Conservation (phyloP, 2,797 vertebrate genomes). For the Coranthus polyacanthus region DNA sequence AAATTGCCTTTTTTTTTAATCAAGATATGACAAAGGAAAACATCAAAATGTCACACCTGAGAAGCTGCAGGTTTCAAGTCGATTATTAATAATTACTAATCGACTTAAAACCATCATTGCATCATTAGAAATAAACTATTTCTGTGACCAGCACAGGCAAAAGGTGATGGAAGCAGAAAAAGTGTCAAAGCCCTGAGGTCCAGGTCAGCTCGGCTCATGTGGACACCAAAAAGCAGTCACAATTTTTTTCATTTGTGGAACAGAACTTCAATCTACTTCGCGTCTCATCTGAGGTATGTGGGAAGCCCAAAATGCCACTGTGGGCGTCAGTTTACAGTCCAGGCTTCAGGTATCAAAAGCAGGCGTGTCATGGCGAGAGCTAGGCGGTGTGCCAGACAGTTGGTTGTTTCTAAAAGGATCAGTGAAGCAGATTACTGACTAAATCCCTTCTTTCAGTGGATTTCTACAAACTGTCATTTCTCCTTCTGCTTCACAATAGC, state of each 20-base stretch:
- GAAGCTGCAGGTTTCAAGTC: too few relatives aligned
- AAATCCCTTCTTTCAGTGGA: slow-evolving; percentile 77
- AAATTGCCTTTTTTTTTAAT: too few relatives aligned
- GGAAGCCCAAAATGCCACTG: slow-evolving; percentile 64
- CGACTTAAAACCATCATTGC: too few relatives aligned
- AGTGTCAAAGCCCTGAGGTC: neutral
- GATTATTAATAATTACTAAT: too few relatives aligned
- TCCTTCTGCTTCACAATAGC: slow-evolving; percentile 60
- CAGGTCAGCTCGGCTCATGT: slow-evolving; percentile 8
- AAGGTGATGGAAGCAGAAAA: too few relatives aligned
- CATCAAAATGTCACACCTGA: too few relatives aligned
- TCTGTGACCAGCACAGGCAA: too few relatives aligned
- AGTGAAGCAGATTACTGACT: slow-evolving; percentile 70
- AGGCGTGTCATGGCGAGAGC: slow-evolving; percentile 64
- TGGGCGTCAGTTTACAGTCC: slow-evolving; percentile 70
- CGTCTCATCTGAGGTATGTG: slow-evolving; percentile 46
- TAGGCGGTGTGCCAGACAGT: slow-evolving; percentile 70
- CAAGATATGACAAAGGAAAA: too few relatives aligned
- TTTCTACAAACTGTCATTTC: slow-evolving; percentile 74
- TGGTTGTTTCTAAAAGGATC: slow-evolving; percentile 76
- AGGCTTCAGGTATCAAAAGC: slow-evolving; percentile 75
- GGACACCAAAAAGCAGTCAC: slow-evolving; percentile 2
- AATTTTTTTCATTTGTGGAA: slow-evolving; percentile 11
- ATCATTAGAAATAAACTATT: too few relatives aligned
- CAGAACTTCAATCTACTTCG: slow-evolving; percentile 15